Evolutionary conservation across 2,113 vertebrate species (phyloP).

Genomic region (Gallinago jamesoni): DNA sequence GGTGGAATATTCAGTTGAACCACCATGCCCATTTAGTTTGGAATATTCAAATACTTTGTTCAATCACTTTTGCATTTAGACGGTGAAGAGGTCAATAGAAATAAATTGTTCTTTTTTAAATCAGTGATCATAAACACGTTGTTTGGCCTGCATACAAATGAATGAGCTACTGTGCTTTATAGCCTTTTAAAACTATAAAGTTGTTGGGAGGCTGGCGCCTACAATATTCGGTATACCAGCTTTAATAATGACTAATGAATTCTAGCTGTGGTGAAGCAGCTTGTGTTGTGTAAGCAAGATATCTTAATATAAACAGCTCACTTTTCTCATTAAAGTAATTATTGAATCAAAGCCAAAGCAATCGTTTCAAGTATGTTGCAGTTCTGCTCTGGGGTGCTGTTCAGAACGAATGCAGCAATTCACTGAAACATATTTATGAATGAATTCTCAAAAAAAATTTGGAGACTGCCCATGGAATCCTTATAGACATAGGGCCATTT

Average conservation of each 20-base stretch:
- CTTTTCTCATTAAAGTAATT: slow-evolving; percentile 49
- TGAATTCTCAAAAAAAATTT: not conserved
- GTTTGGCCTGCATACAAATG: not conserved
- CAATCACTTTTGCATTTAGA: not conserved
- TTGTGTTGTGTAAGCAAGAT: slow-evolving; percentile 21
- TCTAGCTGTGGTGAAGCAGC: not conserved
- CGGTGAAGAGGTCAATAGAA: not conserved
- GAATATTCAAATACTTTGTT: not conserved
- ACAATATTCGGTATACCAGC: not conserved
- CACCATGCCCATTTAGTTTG: not conserved
- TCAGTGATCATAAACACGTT: not conserved
- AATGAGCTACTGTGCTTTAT: not conserved
- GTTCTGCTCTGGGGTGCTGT: not conserved
- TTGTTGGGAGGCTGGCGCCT: not conserved
- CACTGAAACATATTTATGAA: not conserved
- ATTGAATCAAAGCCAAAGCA: slow-evolving; percentile 17
- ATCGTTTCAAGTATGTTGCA: not conserved
- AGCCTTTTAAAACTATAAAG: not conserved
- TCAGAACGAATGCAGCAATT: not conserved
- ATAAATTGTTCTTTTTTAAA: not conserved
- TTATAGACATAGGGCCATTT: not conserved
- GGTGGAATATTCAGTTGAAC: not conserved
- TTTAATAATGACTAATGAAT: slow-evolving; percentile 10
- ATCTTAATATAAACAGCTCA: slow-evolving; percentile 7
- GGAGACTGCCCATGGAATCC: accelerated